Base-by-base conservation (phyloP, 2,888 invertebrate species). In the Lasioglossum lativentre region DNA sequence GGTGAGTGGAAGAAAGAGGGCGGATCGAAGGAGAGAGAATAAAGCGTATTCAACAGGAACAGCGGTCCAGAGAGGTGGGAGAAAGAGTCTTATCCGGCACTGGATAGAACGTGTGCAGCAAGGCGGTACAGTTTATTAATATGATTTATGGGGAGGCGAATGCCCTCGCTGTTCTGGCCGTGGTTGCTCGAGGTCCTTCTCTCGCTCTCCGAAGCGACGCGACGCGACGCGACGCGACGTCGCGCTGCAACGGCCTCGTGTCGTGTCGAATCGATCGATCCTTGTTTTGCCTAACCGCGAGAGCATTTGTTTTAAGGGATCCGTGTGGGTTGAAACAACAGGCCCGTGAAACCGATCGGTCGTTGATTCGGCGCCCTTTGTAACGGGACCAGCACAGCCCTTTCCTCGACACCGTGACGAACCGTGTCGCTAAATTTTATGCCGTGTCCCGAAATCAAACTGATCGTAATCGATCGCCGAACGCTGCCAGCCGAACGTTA, bases 361-460 rank as follows among this genome's bases (percentile, higher is more conserved):
- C 75, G 63, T 92, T 92, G 91, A 93, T 93, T 93, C 93, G 94
- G 93, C 86, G 83, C 86, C 93, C 91, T 93, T 94, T 92, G 93
- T 92, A 93, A 93, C 90, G 83, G 88, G 86, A 93, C 80, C 88
- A 90, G 75, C 81, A 40, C 38, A 38, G 70, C 70, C 47, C 84
- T 63, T 75, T 84, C 71, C 52, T 59, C 47, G 19, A 14, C 56
- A 66, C 75, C 84, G 85, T 66, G 84, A 59, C 84, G 30, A 85
- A 84, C 84, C 70, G 78, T 70, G 84, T 83, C 85, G 75, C 78
- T 78, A 85, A 78, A 75, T 78, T 85, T 85, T 75, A 85, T 56
- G 56, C 30, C 27, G 2, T 63, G 34, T 47, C 56, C 38, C 47
- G 45, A 59, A 75, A 52, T 75, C 30, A 73, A 34, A 27, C 30